Base-by-base conservation (phyloP, 2,113 vertebrate genomes). In the Pteruthius melanotis region DNA sequence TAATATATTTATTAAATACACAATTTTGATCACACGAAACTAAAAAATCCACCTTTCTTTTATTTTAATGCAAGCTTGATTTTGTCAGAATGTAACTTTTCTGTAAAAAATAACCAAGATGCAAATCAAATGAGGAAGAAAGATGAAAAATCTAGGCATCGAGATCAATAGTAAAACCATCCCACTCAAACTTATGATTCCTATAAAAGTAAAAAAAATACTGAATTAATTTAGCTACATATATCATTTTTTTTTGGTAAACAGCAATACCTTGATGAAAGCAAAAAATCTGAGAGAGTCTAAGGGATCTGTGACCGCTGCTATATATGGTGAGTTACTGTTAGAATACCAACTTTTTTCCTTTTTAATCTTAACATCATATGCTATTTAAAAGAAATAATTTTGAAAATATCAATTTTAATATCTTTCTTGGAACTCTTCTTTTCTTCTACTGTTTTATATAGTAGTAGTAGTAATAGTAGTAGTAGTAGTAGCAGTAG, bases 251-350 rank as follows among this genome's bases (percentile, higher is more conserved):
- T 59, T 56, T 70, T 59, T 52, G 3, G 13, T 27, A 59, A 30
- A 5, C 37, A 68, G 63, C 2, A 7, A 20, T 47, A 20, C 4
- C 16, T 42, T 37, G 3, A 72, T 2, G 30, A 64, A 56, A 7
- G 8, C 0, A 1, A 78, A 75, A 69, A 39, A 17, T 1, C 10
- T 13, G 3, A 10, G 6, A 13, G 54, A 37, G 1, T 75, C 78
- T 47, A 63, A 40, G 6, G 11, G 4, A 59, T 72, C 33, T 68
- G 12, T 59, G 15, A 4, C 8, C 50, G 16, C 12, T 50, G 12
- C 2, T 80, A 12, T n/a, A 26, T 11, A 54, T 1, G 1, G 1
- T 14, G 12, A 57, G 3, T 39, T 66, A 57, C 22, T 33, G 11
- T 19, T 44, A 21, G 10, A 50, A 59, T 33, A 61, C 7, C 2